These are phyloP conservation scores for Phalloptychus januarius DNA, from an alignment of 2,797 vertebrate species.

Conservation along the genomic window DNA sequence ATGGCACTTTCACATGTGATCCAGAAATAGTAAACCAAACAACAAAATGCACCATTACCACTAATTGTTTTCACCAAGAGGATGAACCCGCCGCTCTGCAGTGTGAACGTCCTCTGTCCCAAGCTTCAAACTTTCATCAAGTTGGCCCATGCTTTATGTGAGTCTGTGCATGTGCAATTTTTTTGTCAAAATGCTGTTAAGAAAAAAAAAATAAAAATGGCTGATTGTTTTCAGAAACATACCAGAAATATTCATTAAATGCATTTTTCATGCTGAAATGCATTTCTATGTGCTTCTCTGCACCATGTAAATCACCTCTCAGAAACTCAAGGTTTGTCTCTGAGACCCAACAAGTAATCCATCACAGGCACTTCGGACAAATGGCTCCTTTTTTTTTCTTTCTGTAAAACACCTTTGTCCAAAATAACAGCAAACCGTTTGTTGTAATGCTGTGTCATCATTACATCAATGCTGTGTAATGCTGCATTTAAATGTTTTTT, in stretches of 20 bases:
- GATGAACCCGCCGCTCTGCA: not conserved
- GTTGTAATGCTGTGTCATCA: not conserved
- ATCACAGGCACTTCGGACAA: not conserved
- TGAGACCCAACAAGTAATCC: constrained; percentile 1
- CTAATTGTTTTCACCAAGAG: too few species aligned
- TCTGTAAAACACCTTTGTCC: not conserved
- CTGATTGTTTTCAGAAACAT: not conserved
- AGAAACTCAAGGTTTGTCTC: not conserved
- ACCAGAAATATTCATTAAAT: not conserved
- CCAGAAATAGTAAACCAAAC: not conserved
- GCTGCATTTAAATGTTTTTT: not conserved
- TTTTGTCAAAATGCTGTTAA: not conserved
- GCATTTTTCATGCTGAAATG: not conserved
- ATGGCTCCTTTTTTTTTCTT: not conserved
- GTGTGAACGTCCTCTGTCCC: not conserved
- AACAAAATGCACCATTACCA: too few species aligned
- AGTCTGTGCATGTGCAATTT: not conserved
- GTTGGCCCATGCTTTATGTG: not conserved
- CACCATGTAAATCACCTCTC: not conserved
- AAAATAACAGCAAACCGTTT: not conserved
- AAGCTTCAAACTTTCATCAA: not conserved
- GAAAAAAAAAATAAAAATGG: not conserved
- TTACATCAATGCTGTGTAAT: not conserved
- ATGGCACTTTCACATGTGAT: not conserved
- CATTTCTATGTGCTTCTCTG: not conserved